These are phyloP conservation scores for Porites rus DNA, from an alignment of 92 coral and sea anemone species.

Conservation along the genomic window DNA sequence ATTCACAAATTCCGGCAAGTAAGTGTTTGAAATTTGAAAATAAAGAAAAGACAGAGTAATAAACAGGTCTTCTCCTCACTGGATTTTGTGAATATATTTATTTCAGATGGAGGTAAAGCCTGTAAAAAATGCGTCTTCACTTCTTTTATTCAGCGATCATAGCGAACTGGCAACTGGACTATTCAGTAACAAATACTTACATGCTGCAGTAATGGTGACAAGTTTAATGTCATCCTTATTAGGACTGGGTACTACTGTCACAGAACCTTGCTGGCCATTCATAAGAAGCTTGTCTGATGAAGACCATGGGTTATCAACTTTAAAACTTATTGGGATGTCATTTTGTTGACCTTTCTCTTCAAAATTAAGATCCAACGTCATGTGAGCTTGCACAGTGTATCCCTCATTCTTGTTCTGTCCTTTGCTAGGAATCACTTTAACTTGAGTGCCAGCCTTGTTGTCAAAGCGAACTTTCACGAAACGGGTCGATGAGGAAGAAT, in stretches of 20 bases:
- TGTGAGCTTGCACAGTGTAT: constrained; percentile 92
- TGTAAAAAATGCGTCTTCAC: too few relatives aligned
- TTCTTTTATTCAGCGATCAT: too few relatives aligned
- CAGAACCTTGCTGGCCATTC: constrained; percentile 82
- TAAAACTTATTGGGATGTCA: constrained; percentile 92
- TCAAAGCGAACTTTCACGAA: constrained; percentile 95
- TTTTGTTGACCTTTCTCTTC: constrained; percentile 94
- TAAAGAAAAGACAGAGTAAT: too few relatives aligned
- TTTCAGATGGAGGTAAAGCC: too few relatives aligned
- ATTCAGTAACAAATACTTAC: constrained; percentile 58
- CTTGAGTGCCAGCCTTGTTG: constrained; percentile 90
- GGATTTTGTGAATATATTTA: too few relatives aligned
- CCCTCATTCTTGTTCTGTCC: constrained; percentile 94
- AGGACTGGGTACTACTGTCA: constrained; percentile 86
- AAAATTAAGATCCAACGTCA: constrained; percentile 93
- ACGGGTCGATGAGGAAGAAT: constrained; percentile 88
- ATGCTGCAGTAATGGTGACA: constrained; percentile 74
- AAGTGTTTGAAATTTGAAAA: too few relatives aligned
- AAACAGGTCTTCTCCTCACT: too few relatives aligned
- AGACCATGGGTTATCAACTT: constrained; percentile 82
- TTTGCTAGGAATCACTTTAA: constrained; percentile 90
- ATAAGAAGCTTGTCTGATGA: constrained; percentile 73
- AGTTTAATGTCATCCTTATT: constrained; percentile 60
- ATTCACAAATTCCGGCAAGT: too few relatives aligned
- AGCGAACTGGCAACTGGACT: neutral